phyloP scores from a whole-genome alignment of 2,113 vertebrate species.

The Vulpes lagopus region DNA sequence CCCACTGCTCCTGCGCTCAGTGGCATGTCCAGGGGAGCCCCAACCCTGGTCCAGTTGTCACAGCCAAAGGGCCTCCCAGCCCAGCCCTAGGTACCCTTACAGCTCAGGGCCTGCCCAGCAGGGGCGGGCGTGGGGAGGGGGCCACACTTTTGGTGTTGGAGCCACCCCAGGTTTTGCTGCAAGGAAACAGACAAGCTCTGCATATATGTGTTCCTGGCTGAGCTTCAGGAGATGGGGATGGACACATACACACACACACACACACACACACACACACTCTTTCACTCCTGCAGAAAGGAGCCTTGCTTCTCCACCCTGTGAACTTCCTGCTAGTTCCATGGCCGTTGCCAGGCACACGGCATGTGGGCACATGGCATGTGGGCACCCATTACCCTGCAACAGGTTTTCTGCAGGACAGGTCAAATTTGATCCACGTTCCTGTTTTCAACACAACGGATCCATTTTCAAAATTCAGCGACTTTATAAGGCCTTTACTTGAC shows the following conservation, averaged over 20 bases:
- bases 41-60: too few relatives aligned
- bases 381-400: not conserved
- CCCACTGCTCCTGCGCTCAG: too few relatives aligned
- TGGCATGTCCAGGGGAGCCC: fast-evolving
- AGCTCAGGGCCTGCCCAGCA: not conserved
- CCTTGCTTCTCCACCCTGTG: not conserved
- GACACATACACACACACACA: not conserved
- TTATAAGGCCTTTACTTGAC: not conserved
- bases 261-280: not conserved
- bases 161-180: not conserved
- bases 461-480: not conserved
- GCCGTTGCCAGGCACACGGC: not conserved
- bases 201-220: not conserved
- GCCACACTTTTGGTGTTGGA: fast-evolving
- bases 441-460: not conserved
- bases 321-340: not conserved
- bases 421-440: not conserved
- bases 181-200: not conserved
- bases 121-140: not conserved
- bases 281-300: fast-evolving
- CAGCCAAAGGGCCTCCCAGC: too few relatives aligned
- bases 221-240: not conserved
- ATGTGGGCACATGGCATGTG: too few relatives aligned
- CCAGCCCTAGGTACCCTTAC: not conserved
- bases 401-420: not conserved